Conservation (phyloP, 2,797 vertebrate species). For the Tauraco hartlaubi region DNA sequence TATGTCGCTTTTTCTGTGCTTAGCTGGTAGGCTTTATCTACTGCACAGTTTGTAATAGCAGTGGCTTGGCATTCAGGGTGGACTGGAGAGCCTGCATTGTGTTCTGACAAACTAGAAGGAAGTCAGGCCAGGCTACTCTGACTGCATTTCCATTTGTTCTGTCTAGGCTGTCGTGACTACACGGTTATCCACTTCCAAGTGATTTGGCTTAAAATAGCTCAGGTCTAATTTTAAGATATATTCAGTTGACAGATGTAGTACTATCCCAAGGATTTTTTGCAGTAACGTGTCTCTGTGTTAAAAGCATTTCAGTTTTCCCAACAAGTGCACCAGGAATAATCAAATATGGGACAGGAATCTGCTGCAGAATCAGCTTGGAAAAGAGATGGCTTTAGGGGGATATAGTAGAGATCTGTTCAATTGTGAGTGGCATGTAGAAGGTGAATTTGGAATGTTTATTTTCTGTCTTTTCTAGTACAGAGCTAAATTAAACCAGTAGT, state of each 20-base stretch:
- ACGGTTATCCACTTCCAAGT: neutral
- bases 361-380: neutral
- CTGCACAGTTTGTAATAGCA: neutral
- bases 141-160: neutral
- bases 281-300: neutral
- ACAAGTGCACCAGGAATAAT: neutral
- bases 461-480: neutral
- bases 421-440: neutral
- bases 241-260: neutral
- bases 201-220: neutral
- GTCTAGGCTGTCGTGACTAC: neutral
- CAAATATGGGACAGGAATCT: neutral
- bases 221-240: neutral
- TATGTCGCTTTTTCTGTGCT: neutral
- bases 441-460: neutral
- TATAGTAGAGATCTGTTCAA: neutral
- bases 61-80: neutral
- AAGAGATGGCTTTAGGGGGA: neutral
- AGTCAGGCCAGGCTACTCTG: neutral
- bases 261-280: neutral
- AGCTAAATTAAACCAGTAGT: neutral
- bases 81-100: neutral
- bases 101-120: neutral
- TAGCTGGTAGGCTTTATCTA: constrained; percentile 32
- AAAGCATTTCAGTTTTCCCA: neutral